Percentiles rank a stretch among this genome's conserved stretches.
phyloP scores from a whole-genome alignment of 2,113 vertebrate species.

The Boleophthalmus pectinirostris region DNA sequence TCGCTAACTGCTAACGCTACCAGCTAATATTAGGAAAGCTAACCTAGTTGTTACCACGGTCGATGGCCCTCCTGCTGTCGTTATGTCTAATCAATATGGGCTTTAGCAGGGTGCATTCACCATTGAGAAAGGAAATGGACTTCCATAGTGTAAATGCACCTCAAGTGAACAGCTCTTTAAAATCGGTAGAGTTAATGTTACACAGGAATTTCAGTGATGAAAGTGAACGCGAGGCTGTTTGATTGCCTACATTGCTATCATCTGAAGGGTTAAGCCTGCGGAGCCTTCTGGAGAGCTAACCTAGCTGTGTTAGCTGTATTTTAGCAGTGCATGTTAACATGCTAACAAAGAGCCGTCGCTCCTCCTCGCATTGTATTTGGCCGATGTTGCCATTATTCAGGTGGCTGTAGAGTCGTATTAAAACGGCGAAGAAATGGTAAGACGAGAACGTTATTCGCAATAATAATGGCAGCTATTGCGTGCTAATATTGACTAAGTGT shows the following conservation, averaged over 20 bases:
- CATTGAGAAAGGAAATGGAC: slow-evolving; percentile 20
- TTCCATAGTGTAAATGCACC: slow-evolving; percentile 14
- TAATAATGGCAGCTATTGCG: not conserved
- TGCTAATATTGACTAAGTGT: not conserved
- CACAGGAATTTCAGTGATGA: not conserved
- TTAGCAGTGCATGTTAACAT: slow-evolving; percentile 45
- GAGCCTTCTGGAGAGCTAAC: slow-evolving; percentile 40
- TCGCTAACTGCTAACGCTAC: slow-evolving; percentile 50
- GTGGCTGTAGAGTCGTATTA: slow-evolving; percentile 12
- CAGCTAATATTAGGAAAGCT: slow-evolving; percentile 27
- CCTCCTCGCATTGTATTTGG: slow-evolving; percentile 54
- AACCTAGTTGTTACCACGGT: slow-evolving; percentile 18
- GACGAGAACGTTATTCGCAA: not conserved
- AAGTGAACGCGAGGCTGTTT: not conserved
- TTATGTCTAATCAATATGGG: slow-evolving; percentile 27
- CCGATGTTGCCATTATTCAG: slow-evolving; percentile 37
- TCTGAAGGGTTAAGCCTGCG: not conserved
- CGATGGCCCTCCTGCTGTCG: slow-evolving; percentile 38
- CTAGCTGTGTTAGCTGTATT: slow-evolving; percentile 42
- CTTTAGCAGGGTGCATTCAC: not conserved
- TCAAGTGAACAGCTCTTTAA: not conserved
- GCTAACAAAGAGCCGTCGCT: slow-evolving; percentile 75
- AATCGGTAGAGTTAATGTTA: not conserved
- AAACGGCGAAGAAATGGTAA: not conserved
- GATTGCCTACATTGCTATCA: not conserved